These are phyloP conservation scores for Archilochus colubris DNA, from an alignment of 2,113 vertebrate genomes.

Conservation along the genomic window DNA sequence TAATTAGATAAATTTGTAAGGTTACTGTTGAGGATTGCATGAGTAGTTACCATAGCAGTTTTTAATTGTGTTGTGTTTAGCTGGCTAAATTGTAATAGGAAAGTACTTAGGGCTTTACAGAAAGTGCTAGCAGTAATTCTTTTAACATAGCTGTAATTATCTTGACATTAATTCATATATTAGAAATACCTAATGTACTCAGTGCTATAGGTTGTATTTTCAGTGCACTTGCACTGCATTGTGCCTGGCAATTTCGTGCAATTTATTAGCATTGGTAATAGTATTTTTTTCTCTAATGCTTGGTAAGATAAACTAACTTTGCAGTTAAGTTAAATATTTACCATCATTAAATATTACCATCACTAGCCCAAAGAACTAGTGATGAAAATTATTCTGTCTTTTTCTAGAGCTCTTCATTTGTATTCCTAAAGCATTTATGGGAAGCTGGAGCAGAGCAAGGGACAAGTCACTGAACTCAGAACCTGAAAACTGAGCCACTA, in stretches of 20 bases:
- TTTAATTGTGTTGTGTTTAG: slow-evolving; percentile 10
- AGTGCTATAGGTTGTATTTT: not conserved
- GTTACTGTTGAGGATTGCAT: not conserved
- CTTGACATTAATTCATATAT: not conserved
- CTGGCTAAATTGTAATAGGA: slow-evolving; percentile 7
- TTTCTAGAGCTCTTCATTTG: not conserved
- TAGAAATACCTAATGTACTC: slow-evolving; percentile 2
- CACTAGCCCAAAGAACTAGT: not conserved
- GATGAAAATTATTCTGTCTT: not conserved
- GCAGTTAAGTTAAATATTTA: not conserved
- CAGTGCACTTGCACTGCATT: not conserved
- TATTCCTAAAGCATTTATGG: not conserved
- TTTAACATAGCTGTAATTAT: slow-evolving; percentile 15
- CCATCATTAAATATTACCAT: not conserved
- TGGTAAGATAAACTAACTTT: not conserved
- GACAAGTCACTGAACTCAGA: not conserved
- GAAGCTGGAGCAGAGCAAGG: not conserved
- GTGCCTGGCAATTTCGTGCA: not conserved
- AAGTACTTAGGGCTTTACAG: not conserved
- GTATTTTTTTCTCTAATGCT: not conserved
- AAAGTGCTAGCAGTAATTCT: not conserved
- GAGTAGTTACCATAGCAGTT: not conserved
- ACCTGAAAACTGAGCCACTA: not conserved
- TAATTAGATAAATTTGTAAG: slow-evolving; percentile 22
- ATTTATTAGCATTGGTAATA: not conserved